Base-by-base conservation (phyloP, 2,888 invertebrate species). In the Eupithecia subfuscata region DNA sequence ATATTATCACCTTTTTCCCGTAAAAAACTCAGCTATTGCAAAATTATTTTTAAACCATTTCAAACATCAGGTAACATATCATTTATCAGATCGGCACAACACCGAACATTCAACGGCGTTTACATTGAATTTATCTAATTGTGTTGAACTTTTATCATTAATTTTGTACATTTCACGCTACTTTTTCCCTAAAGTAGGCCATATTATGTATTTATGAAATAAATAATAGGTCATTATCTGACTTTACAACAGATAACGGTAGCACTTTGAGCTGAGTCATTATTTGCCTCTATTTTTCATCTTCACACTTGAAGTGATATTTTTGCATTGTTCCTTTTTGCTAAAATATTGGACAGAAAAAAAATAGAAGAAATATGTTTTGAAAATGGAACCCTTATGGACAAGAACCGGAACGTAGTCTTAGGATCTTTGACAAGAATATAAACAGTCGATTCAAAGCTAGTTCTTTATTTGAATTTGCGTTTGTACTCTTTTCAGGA, bases 31-130 rank as follows among this genome's bases (percentile, higher is more conserved):
- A 0, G 52, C 9, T n/a, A 22, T 56, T 56, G 11, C 11, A 22
- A 56, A 11, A 43, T 52, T n/a, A n/a, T n/a, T 34, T 63, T 34
- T 30, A 64, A n/a, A 34, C 67, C 12, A n/a, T 34, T n/a, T 67
- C 34, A n/a, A 40, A 12, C 3, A 22, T 68, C 2, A 40, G 14
- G 60, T 16, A 16, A 45, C 18, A 25, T 76, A 87, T 89, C 91
- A 91, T 92, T 89, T 89, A 92, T 92, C 90, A 89, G 84, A 83
- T 43, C 22, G 25, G 18, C 22, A 18, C 9, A 89, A 90, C 89
- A 87, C 84, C 85, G 85, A 87, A 86, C 82, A 82, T 84, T 80
- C 81, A 83, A 82, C 83, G 82, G 68, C 40, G 22, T 22, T 37
- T 30, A 22, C 73, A 71, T 77, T 79, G 69, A 72, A 63, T 68